These are phyloP conservation scores for Melanotaenia parkinsoni DNA, from an alignment of 2,797 vertebrate species.

Conservation along the genomic window DNA sequence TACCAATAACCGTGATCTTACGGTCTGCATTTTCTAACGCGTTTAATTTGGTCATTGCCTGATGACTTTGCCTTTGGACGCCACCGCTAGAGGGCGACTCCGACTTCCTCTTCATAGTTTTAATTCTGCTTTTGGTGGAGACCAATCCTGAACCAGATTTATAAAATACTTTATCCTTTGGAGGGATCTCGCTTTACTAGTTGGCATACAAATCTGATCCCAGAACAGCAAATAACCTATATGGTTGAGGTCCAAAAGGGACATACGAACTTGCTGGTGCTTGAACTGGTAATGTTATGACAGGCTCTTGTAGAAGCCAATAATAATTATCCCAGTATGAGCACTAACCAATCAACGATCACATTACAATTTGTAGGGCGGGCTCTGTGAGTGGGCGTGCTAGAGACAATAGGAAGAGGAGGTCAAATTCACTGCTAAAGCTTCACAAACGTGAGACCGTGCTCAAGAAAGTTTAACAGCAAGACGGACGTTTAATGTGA, in stretches of 20 bases:
- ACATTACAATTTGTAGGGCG: constrained; percentile 17
- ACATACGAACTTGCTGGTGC: constrained; percentile 38
- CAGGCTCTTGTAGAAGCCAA: constrained; percentile 35
- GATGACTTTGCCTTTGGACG: background rate
- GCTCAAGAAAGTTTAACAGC: background rate
- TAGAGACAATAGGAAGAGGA: constrained; percentile 50
- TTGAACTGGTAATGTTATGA: background rate
- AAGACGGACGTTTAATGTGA: background rate
- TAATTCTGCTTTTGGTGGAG: background rate
- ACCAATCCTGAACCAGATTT: constrained; percentile 22
- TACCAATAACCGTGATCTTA: too few species aligned
- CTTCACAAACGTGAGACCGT: constrained; percentile 42
- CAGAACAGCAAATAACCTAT: background rate
- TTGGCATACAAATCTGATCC: constrained; percentile 4
- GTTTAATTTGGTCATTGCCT: constrained; percentile 6
- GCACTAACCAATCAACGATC: constrained; percentile 29
- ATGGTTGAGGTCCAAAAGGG: background rate
- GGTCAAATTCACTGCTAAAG: constrained; percentile 67
- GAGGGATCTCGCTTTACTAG: background rate
- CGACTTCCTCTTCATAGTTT: constrained; percentile 4
- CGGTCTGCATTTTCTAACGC: background rate
- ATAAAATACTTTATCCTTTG: too few species aligned
- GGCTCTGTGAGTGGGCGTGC: constrained; percentile 54
- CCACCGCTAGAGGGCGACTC: constrained; percentile 18
- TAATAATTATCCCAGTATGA: background rate